Conservation (phyloP, 2,797 vertebrate species). For the Urosaurus nigricauda region DNA sequence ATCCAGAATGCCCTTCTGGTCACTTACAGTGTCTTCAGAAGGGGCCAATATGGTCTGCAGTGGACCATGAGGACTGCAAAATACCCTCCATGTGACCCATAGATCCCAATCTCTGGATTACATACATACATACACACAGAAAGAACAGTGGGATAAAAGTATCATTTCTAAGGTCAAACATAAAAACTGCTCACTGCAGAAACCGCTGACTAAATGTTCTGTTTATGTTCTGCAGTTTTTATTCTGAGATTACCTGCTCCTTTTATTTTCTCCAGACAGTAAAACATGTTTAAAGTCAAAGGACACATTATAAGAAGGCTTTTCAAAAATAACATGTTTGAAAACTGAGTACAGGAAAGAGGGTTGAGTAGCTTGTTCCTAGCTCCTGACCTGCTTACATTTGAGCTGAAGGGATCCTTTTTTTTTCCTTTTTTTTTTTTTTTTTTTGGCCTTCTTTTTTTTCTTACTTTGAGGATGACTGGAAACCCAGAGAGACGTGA, state of each 20-base stretch:
- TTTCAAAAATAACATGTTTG: conserved; percentile 70
- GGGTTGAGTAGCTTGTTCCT: conserved; percentile 68
- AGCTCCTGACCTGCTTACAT: conserved; percentile 67
- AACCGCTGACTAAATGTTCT: conserved; percentile 2
- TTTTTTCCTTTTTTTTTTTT: not conserved
- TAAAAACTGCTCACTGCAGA: not conserved
- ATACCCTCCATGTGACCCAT: not conserved
- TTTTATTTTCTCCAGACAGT: conserved; percentile 24
- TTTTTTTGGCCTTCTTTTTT: too few relatives aligned
- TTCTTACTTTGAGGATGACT: conserved; percentile 36
- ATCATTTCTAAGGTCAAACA: not conserved
- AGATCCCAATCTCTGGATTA: not conserved
- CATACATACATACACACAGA: too few relatives aligned
- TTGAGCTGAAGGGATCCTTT: conserved; percentile 63
- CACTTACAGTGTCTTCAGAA: too few relatives aligned
- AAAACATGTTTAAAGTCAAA: conserved; percentile 28
- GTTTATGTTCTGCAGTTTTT: not conserved
- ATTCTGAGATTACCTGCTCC: conserved; percentile 14
- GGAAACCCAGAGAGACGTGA: conserved; percentile 61
- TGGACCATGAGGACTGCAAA: not conserved
- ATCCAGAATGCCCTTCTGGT: too few relatives aligned
- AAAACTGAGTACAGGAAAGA: conserved; percentile 69
- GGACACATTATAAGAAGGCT: conserved; percentile 41
- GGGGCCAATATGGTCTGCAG: not conserved
- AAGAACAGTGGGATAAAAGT: not conserved